Base-by-base conservation (phyloP, 2,113 vertebrate species). In the Cathartes aura region DNA sequence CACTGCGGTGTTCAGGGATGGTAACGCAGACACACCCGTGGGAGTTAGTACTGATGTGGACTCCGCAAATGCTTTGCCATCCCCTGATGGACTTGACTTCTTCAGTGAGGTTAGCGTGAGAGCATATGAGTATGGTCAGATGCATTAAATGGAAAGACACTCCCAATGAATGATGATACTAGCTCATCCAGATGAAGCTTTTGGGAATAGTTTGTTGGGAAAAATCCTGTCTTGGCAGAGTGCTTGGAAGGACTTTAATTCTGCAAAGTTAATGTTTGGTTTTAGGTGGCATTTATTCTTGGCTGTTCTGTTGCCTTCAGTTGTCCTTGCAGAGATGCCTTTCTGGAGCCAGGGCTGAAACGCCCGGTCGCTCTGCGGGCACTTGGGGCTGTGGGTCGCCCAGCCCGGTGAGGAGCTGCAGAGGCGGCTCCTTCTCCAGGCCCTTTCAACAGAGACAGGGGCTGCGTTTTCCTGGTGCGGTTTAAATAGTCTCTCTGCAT, bases 351-450 rank as follows among this genome's bases (percentile, higher is more conserved):
- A 6, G 19, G 34, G 23, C 62, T 3, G 15, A 13, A 13, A 16
- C 2, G 2, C 16, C 26, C 0, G 2, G 15, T 40, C 0, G 16
- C 45, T 21, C 27, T 8, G 5, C 0, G 4, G 36, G 24, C 15
- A 2, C 29, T 0, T 3, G 68, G 34, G 19, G 32, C n/a, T 22
- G 32, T 1, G 16, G 34, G 42, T n/a, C 11, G 6, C 48, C 48
- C 34, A 20, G 48, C 78, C 22, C 1, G 1, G 45, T 2, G 20
- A 2, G 53, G 15, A 19, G 81, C 72, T n/a, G 71, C 19, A 5
- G 38, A 4, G 48, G 50, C 6, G 1, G 47, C 60, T 60, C 45
- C 38, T 30, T 19, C 60, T 11, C 20, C 52, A 27, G 15, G 13
- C n/a, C 68, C 53, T 12, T 30, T 15, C 12, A 2, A 3, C 3